Evolutionary conservation across 2,888 invertebrate species (phyloP).

Genomic region (Acleris laterana): DNA sequence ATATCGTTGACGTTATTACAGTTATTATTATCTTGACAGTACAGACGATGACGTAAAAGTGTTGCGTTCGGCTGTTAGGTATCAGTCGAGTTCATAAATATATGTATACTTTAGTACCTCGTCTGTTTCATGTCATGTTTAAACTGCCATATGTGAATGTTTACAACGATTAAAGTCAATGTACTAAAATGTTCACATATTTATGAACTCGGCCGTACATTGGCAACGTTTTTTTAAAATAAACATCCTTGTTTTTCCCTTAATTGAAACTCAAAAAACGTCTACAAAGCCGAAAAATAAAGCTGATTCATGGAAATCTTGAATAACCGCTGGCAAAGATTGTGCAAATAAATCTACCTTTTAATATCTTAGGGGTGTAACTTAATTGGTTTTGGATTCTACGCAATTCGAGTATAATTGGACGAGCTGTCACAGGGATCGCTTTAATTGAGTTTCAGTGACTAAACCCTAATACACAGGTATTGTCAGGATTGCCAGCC

Average conservation of each 20-base stretch:
- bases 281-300: background rate
- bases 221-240: background rate
- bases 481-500: background rate
- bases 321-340: conserved; percentile 7
- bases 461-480: conserved; percentile 34
- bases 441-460: conserved; percentile 50
- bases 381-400: conserved; percentile 54
- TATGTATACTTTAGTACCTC: too few relatives aligned
- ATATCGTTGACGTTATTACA: too few relatives aligned
- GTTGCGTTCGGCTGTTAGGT: background rate
- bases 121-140: too few relatives aligned
- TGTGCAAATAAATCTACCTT: conserved; percentile 12
- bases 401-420: conserved; percentile 53
- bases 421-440: conserved; percentile 50
- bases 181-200: too few relatives aligned
- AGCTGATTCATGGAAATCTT: background rate
- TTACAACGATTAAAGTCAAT: too few relatives aligned
- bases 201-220: too few relatives aligned
- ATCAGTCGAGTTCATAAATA: too few relatives aligned
- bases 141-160: too few relatives aligned
- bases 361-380: conserved; percentile 17
- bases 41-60: too few relatives aligned
- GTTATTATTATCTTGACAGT: too few relatives aligned
- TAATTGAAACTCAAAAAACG: background rate
- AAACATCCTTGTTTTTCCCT: too few relatives aligned